Evolutionary conservation across 1,140 invertebrate genomes (phyloP).

Genomic region (Tribolium madens): DNA sequence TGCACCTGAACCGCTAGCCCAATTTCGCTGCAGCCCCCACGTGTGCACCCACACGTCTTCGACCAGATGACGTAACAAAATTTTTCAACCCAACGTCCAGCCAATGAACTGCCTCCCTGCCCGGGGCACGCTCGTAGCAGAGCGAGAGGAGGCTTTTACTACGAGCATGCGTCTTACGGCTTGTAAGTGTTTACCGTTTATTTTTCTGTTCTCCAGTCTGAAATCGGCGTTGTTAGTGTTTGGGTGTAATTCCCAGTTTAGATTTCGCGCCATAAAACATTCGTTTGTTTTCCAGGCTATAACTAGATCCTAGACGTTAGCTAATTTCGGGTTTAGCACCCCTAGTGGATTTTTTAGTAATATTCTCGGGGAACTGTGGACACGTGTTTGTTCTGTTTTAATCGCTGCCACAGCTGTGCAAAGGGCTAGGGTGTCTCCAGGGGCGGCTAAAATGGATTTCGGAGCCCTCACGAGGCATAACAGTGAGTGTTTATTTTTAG

Average conservation of each 20-base stretch:
- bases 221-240: not conserved
- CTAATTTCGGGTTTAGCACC: not conserved
- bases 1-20: slow-evolving; percentile 31
- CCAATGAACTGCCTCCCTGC: slow-evolving; percentile 3
- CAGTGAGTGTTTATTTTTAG: slow-evolving; percentile 15
- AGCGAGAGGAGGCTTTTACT: slow-evolving; percentile 15
- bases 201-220: slow-evolving; percentile 19
- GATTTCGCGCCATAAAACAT: slow-evolving; percentile 28
- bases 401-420: not conserved
- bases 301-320: slow-evolving; percentile 13
- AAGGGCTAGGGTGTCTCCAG: not conserved
- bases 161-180: slow-evolving; percentile 7
- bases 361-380: slow-evolving; percentile 2
- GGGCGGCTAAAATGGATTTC: not conserved
- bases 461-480: slow-evolving; percentile 24
- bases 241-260: not conserved
- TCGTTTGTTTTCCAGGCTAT: not conserved
- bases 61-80: slow-evolving; percentile 28
- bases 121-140: slow-evolving; percentile 7
- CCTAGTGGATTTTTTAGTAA: too few relatives aligned
- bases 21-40: slow-evolving; percentile 21
- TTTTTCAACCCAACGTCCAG: slow-evolving; percentile 1
- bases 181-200: slow-evolving; percentile 28
- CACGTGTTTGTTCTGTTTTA: slow-evolving; percentile 13
- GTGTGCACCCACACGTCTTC: slow-evolving; percentile 11